phyloP scores from a whole-genome alignment of 2,888 invertebrate genomes.

The Caenorhabditis sp. region DNA sequence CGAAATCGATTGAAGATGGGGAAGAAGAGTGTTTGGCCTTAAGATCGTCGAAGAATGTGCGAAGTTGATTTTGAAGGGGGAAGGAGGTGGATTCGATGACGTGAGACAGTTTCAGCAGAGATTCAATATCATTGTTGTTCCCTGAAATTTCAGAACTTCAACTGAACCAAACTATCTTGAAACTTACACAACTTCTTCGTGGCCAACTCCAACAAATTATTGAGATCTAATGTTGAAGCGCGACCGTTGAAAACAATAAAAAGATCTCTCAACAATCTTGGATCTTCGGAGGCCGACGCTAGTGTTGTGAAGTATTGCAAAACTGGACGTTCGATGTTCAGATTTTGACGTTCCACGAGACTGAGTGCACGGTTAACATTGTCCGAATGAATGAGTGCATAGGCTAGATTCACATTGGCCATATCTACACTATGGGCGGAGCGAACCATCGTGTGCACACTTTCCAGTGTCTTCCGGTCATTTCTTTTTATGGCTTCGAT shows the following conservation, averaged over 20 bases:
- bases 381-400: constrained; percentile 55
- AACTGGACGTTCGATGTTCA: constrained; percentile 37
- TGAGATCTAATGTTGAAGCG: constrained; percentile 60
- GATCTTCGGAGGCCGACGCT: constrained; percentile 39
- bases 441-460: constrained; percentile 60
- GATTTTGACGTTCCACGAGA: constrained; percentile 59
- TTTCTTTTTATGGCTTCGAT: constrained; percentile 58
- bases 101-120: constrained; percentile 33
- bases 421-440: constrained; percentile 39
- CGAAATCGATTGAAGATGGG: constrained; percentile 23
- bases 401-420: constrained; percentile 64
- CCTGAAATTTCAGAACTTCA: constrained; percentile 37
- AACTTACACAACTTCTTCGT: constrained; percentile 60
- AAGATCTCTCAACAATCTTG: constrained; percentile 42
- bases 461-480: constrained; percentile 40
- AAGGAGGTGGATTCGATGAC: constrained; percentile 58
- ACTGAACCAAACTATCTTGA: background rate
- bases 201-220: constrained; percentile 50
- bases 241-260: constrained; percentile 64
- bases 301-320: constrained; percentile 61
- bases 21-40: constrained; percentile 36
- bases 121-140: constrained; percentile 48
- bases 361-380: constrained; percentile 32
- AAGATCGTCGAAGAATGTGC: constrained; percentile 57
- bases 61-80: constrained; percentile 60